Percentiles rank a stretch among this genome's conserved stretches.
Evolutionary conservation across 2,113 vertebrate species (phyloP).

Genomic region (Dromas ardeola): DNA sequence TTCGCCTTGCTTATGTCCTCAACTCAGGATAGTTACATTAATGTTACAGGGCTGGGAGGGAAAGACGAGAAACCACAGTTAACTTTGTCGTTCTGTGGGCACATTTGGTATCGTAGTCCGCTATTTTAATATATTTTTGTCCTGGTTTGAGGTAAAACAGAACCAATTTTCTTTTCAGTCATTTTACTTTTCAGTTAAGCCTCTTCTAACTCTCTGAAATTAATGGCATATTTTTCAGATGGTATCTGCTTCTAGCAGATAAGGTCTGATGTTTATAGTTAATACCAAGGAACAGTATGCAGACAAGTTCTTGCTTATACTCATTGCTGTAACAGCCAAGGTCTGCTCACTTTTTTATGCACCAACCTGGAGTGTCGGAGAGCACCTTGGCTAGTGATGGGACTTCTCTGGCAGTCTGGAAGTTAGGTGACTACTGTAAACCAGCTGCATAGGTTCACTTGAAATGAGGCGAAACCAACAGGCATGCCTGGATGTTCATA

Average conservation of each 20-base stretch:
- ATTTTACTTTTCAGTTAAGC: not conserved
- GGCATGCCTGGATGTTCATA: not conserved
- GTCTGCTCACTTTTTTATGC: not conserved
- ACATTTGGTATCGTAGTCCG: not conserved
- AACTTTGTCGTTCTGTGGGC: not conserved
- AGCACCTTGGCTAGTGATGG: not conserved
- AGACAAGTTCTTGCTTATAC: not conserved
- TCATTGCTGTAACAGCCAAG: not conserved
- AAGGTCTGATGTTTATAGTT: not conserved
- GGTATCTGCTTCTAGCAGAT: not conserved
- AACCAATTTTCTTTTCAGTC: not conserved
- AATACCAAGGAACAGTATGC: not conserved
- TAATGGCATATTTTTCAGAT: not conserved
- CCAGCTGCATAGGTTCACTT: not conserved
- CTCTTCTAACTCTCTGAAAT: not conserved
- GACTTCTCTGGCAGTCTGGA: not conserved
- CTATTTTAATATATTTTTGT: not conserved
- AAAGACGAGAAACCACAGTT: fast-evolving
- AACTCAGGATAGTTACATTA: not conserved
- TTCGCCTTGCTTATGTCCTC: not conserved
- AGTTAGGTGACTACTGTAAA: not conserved
- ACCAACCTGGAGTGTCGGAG: not conserved
- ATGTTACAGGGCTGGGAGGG: not conserved
- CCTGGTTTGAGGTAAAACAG: not conserved
- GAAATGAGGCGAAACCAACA: not conserved